Percentiles rank a stretch among this genome's conserved stretches.
These are phyloP conservation scores for Uropetala carovei DNA, from an alignment of 2,888 invertebrate genomes.

Conservation along the genomic window DNA sequence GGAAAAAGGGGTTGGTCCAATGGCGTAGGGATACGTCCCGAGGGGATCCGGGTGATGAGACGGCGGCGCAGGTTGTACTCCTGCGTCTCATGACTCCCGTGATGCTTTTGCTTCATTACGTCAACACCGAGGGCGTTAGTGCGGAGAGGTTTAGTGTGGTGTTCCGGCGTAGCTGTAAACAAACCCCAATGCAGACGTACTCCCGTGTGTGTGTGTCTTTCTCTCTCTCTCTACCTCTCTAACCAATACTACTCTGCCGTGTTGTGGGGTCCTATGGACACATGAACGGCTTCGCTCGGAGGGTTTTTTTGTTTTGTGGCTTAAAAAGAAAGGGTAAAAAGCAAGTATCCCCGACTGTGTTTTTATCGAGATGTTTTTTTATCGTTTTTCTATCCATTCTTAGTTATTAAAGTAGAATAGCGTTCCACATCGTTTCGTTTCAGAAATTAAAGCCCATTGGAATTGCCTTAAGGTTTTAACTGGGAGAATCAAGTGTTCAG, in stretches of 20 bases:
- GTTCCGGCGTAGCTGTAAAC: constrained; percentile 12
- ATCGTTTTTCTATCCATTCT: too few species aligned
- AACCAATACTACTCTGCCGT: not conserved
- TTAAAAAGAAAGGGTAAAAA: too few species aligned
- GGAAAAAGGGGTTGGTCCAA: not conserved
- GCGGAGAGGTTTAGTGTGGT: constrained; percentile 1
- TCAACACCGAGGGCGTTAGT: constrained; percentile 24
- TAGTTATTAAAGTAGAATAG: too few species aligned
- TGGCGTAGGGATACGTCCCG: constrained; percentile 11
- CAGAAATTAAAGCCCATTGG: too few species aligned
- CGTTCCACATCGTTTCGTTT: too few species aligned
- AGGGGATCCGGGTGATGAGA: constrained; percentile 20
- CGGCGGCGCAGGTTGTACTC: not conserved
- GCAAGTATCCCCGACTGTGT: too few species aligned
- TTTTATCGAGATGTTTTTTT: too few species aligned
- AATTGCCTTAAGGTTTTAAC: too few species aligned
- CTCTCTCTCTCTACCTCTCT: not conserved
- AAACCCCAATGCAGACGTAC: constrained; percentile 24
- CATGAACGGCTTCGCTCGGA: too few species aligned
- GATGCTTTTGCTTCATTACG: constrained; percentile 24
- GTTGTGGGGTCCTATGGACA: not conserved
- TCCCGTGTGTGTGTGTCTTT: not conserved
- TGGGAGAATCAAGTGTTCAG: too few species aligned
- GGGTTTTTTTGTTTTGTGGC: too few species aligned
- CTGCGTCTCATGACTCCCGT: not conserved